Evolutionary conservation across 2,888 invertebrate genomes (phyloP), one percentile per base, ranked within the genome.

Genomic region (Holacanthella duospinosa): DNA sequence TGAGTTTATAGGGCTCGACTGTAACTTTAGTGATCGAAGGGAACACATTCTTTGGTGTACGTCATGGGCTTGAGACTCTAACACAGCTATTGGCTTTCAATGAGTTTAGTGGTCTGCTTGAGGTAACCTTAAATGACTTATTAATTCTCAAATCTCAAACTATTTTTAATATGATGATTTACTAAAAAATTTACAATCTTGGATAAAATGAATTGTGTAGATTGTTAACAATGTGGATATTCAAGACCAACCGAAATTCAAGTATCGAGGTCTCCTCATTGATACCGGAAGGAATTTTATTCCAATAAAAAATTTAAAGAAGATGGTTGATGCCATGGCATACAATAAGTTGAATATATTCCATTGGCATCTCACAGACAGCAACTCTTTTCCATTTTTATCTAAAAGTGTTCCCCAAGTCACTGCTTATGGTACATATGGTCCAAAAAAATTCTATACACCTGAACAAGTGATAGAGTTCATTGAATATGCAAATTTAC

Each of bases 261-360:
- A 76, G 0, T 80, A 80, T 68, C 75, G 83, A 62, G 83, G 82
- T n/a, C 66, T 83, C 1, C 75, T 82, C 68, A 72, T 83, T 29
- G 83, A 83, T 74, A 80, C 82, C 1, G 77, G 81, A 1, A 72
- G 83, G 25, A 75, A 74, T 64, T 75, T 71, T 61, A 66, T 73
- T 63, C 85, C 89, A 0, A 77, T 91, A 68, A 76, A 76, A 9
- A 81, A 82, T 53, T 84, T 91, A 19, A 82, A 84, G 72, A 82
- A 82, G 68, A 87, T 87, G 62, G 80, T 93, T 66, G 88, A 93
- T 72, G 93, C 85, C 0, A 89, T 95, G 88, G 86, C 88, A 0
- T 83, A 88, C 19, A 86, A 86, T 57, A 95, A 95, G 78, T 63
- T 81, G 75, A 81, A 81, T 71, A 79, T 81, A 9, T 75, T 81